A percentile compares a stretch with the other conserved stretches of the same genome.
phyloP scores from a whole-genome alignment of 2,888 invertebrate species.

The Yponomeuta malinellus region DNA sequence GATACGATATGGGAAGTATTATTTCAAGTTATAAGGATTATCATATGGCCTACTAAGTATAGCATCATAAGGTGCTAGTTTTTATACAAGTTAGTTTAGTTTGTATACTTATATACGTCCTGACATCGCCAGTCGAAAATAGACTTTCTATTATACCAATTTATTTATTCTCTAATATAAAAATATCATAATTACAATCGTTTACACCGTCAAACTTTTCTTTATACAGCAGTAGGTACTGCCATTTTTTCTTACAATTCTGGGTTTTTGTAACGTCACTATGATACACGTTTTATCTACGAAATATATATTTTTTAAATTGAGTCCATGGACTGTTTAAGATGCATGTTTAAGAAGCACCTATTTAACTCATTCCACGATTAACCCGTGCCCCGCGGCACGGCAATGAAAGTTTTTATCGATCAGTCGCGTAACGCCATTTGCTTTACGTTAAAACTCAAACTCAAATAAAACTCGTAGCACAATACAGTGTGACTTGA shows the following conservation, averaged over 20 bases:
- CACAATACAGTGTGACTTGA: too few species aligned
- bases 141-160: constrained; percentile 11
- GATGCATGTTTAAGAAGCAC: too few species aligned
- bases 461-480: too few species aligned
- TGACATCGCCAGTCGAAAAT: neutral
- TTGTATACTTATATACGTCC: constrained; percentile 7
- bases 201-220: neutral
- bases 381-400: too few species aligned
- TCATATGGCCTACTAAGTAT: neutral
- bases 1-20: neutral
- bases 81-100: neutral
- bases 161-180: constrained; percentile 16
- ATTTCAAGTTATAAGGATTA: neutral
- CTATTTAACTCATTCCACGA: too few species aligned
- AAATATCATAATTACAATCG: constrained; percentile 7
- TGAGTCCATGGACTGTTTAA: too few species aligned
- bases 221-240: neutral
- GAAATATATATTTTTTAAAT: neutral
- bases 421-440: too few species aligned
- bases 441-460: too few species aligned
- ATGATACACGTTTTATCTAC: too few species aligned
- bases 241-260: neutral
- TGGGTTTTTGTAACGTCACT: too few species aligned
- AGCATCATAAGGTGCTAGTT: neutral
- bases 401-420: too few species aligned